Evolutionary conservation across 2,113 vertebrate genomes (phyloP), one percentile per base, ranked within the genome.

Genomic region (Lepisosteus oculatus): DNA sequence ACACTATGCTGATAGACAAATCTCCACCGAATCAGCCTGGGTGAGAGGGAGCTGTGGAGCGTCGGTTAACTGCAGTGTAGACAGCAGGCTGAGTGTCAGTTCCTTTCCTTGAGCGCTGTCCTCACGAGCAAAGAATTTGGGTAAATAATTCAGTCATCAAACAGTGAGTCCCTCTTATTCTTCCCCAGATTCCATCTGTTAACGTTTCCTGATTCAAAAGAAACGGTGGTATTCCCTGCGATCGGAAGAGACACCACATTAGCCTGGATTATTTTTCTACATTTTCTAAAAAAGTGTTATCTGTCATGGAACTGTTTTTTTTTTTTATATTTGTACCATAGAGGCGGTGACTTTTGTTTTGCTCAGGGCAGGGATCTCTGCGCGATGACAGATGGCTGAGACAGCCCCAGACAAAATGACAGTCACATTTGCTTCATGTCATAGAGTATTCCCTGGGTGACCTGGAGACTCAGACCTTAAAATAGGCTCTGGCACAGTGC

Each of bases 131-230:
- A 65, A 72, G 43, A 44, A 12, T 66, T 43, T 65, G 55, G 7
- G 73, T 43, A 74, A 51, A 67, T 80, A 76, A 78, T 62, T 11
- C 44, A 77, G 69, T 76, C 80, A 43, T 45, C 45, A 79, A 7
- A 76, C 76, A 76, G 77, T 72, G 57, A 75, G 81, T 84, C 88
- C 86, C 87, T 78, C 79, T 78, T 84, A 85, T 87, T 90, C 87
- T 89, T 77, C 63, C 68, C 71, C 74, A 74, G 11, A 78, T 74
- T 69, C 76, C 78, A 77, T 84, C 79, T 84, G 47, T 29, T 29
- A 51, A 9, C 47, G 1, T 5, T 51, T 9, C 3, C 47, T 1
- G 5, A 51, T 6, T 51, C 47, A 51, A 9, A 51, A 5, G 47
- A 51, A 51, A 51, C 47, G 0, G 5, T 51, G 47, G 9, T 9